Conservation (phyloP, 2,888 invertebrate species). For the Meiosimyza decipiens region DNA sequence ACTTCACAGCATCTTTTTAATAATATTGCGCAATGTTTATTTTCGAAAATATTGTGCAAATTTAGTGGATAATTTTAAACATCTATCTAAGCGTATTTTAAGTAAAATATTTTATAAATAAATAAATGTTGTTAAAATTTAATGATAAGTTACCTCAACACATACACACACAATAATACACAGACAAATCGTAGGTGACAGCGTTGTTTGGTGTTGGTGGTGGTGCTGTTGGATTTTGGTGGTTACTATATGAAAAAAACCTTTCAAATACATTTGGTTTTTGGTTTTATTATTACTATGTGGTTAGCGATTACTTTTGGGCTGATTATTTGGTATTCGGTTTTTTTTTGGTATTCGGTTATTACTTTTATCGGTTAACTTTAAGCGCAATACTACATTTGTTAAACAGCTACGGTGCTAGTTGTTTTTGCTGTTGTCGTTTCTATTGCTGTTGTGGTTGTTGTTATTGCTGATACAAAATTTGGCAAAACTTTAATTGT, state of each 20-base stretch:
- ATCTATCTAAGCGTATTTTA: not conserved
- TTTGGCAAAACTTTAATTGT: not conserved
- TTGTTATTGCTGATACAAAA: not conserved
- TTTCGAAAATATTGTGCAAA: too few species aligned
- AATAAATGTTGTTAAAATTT: not conserved
- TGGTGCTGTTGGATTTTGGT: constrained; percentile 9
- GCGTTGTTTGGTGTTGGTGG: constrained; percentile 16
- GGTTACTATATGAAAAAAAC: constrained; percentile 7
- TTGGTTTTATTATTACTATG: constrained; percentile 8
- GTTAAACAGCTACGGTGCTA: constrained; percentile 1
- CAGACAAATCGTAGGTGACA: not conserved
- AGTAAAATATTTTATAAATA: not conserved
- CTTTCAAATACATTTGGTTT: not conserved
- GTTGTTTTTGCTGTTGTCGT: constrained; percentile 5
- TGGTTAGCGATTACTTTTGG: constrained; percentile 29
- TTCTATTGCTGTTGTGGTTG: constrained; percentile 18
- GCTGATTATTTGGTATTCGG: constrained; percentile 1
- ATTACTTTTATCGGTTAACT: constrained; percentile 11
- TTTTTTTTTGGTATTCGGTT: not conserved
- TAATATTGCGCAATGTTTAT: too few species aligned
- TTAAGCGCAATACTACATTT: constrained; percentile 13
- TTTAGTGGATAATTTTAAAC: too few species aligned
- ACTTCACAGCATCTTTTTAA: too few species aligned
- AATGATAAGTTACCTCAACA: constrained; percentile 59
- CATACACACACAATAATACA: constrained; percentile 17